Percentiles rank a stretch among this genome's conserved stretches.
phyloP scores from a whole-genome alignment of 2,797 vertebrate species.

The Prunella strophiata region DNA sequence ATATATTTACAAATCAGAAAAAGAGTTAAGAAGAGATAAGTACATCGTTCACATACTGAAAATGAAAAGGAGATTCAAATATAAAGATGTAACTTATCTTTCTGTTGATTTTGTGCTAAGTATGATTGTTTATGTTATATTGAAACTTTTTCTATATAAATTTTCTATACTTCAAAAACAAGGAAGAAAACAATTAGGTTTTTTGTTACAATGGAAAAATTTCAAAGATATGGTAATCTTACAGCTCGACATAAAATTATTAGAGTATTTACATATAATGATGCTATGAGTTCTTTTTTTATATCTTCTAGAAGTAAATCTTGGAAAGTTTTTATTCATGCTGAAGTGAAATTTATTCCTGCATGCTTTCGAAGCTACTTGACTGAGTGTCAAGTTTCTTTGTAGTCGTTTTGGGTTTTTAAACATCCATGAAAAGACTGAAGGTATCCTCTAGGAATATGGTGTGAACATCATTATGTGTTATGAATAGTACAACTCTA shows the following conservation, averaged over 20 bases:
- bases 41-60: not conserved
- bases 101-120: not conserved
- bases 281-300: not conserved
- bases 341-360: not conserved
- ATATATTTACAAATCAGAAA: not conserved
- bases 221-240: not conserved
- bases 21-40: not conserved
- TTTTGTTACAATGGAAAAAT: not conserved
- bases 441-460: not conserved
- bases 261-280: not conserved
- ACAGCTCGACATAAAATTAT: not conserved
- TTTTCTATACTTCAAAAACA: not conserved
- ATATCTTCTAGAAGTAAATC: not conserved
- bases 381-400: not conserved
- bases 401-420: not conserved
- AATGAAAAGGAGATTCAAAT: not conserved
- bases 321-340: not conserved
- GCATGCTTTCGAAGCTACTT: not conserved
- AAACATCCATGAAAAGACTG: not conserved
- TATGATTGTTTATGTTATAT: not conserved
- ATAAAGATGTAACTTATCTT: not conserved
- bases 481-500: not conserved
- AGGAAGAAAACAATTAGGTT: not conserved
- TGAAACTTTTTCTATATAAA: not conserved
- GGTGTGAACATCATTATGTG: not conserved